Evolutionary conservation across 23 tunicate genomes (phyloP), one percentile per base, ranked within the genome.

Genomic region (Halocynthia roretzi): DNA sequence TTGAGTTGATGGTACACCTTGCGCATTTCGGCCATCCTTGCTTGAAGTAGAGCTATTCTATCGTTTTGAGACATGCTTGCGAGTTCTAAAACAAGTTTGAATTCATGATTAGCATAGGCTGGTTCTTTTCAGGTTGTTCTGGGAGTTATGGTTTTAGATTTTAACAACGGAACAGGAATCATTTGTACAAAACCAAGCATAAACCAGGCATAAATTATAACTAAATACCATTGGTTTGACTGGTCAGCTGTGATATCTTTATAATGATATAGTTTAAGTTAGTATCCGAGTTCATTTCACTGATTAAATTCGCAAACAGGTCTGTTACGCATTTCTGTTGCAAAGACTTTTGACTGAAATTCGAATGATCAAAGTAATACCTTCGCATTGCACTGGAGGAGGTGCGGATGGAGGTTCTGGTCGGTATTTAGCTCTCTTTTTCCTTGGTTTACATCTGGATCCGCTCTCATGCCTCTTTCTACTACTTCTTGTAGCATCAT

Each of bases 331-430:
- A n/a, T n/a, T n/a, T n/a, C n/a, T n/a, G n/a, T n/a, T n/a, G n/a
- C n/a, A n/a, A n/a, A n/a, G n/a, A n/a, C n/a, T n/a, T n/a, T n/a
- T n/a, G n/a, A n/a, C n/a, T n/a, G 4, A 31, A 31, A 31, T 31
- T 31, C 4, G 44, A 31, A 31, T 31, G 44, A 31, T 31, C 44
- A 4, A 1, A 31, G 44, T 31, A 31, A 53, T 20, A 83, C 96
- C 88, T 80, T 89, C 88, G 15, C 76, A 57, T 8, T 67, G 60
- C 22, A 89, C 69, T 20, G 96, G 96, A 15, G 85, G 76, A 10
- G 96, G 96, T 7, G 96, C 96, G 9, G 84, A 65, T 6, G 96
- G 96, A 14, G 96, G 96, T 11, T 77, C 96, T 6, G 88, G 96
- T 53, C 80, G 70, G n/a, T 75, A 6, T 79, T 83, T 83, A 52